Evolutionary conservation across 2,888 invertebrate genomes (phyloP).

Genomic region (Mimumesa dahlbomi): DNA sequence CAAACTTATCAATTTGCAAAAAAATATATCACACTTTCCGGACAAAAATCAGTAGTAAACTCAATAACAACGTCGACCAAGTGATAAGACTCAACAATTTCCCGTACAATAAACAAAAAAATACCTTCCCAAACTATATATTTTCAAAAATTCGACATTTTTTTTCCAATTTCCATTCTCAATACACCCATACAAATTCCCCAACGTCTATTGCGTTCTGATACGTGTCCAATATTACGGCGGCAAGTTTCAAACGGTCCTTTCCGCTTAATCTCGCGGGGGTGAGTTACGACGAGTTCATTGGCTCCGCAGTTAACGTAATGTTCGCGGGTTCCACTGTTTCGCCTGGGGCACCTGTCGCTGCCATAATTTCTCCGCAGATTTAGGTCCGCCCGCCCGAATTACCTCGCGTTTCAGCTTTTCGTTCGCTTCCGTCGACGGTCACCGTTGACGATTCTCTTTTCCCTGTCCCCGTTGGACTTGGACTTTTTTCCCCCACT

Average conservation of each 20-base stretch:
- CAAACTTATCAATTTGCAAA: no score
- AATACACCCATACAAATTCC: no score
- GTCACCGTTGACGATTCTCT: background rate
- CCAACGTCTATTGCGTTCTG: no score
- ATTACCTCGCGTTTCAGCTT: background rate
- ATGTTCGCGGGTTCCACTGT: slow-evolving; percentile 46
- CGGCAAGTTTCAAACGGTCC: slow-evolving; percentile 3
- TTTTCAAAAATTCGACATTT: no score
- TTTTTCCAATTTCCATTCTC: no score
- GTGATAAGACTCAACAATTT: no score
- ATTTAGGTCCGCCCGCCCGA: slow-evolving; percentile 32
- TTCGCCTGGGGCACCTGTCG: slow-evolving; percentile 56
- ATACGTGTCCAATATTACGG: no score
- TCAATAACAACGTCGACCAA: no score
- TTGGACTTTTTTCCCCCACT: background rate
- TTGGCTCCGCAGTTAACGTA: slow-evolving; percentile 59
- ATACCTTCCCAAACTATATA: no score
- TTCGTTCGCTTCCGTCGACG: background rate
- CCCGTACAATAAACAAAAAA: no score
- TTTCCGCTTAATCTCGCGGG: slow-evolving; percentile 19
- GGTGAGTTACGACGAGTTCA: slow-evolving; percentile 58
- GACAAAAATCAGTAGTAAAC: no score
- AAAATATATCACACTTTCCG: no score
- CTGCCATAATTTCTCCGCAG: slow-evolving; percentile 46
- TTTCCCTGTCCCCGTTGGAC: background rate